Evolutionary conservation across 2,113 vertebrate species (phyloP), one percentile per base, ranked within the genome.

Genomic region (Pogona vitticeps): DNA sequence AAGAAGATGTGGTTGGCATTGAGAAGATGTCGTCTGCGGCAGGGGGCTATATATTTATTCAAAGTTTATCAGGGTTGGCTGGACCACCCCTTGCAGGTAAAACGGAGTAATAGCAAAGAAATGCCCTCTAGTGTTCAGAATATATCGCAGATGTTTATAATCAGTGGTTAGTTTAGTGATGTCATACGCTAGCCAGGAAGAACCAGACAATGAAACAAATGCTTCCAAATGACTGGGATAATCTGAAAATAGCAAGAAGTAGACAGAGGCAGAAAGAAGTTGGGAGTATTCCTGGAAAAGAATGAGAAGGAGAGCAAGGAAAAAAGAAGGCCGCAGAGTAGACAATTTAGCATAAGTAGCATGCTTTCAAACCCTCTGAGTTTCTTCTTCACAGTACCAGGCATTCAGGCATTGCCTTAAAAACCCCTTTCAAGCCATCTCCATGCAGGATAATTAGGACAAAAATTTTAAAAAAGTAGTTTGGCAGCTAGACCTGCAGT

Each of bases 41-140:
- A 0, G 99, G 98, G 0, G 97, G 99, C 93, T 99, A 99, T 0
- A 97, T 99, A 85, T 99, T 98, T 95, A 98, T 99, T 87, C 98
- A 99, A 2, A 99, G 98, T 94, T 96, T 99, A 72, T 95, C 99
- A 40, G 98, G 98, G 83, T 96, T 99, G 94, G 98, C 97, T 4
- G 99, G 99, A 85, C 99, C 98, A 81, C 98, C 99, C 76, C 96
- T 99, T 8, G 98, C 98, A 98, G 99, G 99, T 99, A 97, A 91
- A 56, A 17, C 31, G 2, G 3, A 72, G 46, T 12, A 1, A 81
- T 26, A 0, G 0, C 0, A 5, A 15, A 46, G 28, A 46, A 10
- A n/a, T 56, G 3, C 15, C 5, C 2, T 38, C 18, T 70, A n/a
- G 20, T 59, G 52, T 70, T 86, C 23, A 70, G 1, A 42, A 67